Evolutionary conservation across 37 sponge, comb jelly and placozoan species (phyloP).

Genomic region (Mnemiopsis leidyi): DNA sequence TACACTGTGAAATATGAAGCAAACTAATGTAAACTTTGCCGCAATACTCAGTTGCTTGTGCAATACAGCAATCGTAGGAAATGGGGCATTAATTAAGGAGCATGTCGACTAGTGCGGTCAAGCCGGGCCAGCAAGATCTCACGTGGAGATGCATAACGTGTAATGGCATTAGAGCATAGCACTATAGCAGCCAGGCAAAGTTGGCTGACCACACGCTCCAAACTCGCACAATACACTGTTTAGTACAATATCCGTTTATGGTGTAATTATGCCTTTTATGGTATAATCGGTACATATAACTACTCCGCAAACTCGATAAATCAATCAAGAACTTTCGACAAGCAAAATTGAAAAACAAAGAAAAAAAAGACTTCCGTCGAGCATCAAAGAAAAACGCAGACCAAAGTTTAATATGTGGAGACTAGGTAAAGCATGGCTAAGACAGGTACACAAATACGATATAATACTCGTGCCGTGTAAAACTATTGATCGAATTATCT

Average conservation of each 20-base stretch:
- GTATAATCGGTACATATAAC: neutral
- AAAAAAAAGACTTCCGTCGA: neutral
- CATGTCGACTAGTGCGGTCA: too few relatives aligned
- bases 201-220: too few relatives aligned
- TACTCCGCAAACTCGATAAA: neutral
- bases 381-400: neutral
- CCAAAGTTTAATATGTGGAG: neutral
- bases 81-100: neutral
- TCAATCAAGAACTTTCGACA: neutral
- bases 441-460: neutral
- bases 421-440: neutral
- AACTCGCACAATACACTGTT: neutral
- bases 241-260: neutral
- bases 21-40: neutral
- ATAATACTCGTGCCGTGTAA: neutral
- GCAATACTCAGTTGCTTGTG: neutral
- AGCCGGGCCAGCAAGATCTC: too few relatives aligned
- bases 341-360: neutral
- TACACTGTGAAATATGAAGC: neutral
- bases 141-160: too few relatives aligned
- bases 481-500: neutral
- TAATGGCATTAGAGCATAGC: too few relatives aligned
- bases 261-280: neutral
- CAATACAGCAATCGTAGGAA: neutral
- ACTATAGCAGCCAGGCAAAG: neutral